A percentile compares a stretch with the other conserved stretches of the same genome.
Evolutionary conservation across 2,113 vertebrate genomes (phyloP).

Genomic region (Gallinago paraguaiae): DNA sequence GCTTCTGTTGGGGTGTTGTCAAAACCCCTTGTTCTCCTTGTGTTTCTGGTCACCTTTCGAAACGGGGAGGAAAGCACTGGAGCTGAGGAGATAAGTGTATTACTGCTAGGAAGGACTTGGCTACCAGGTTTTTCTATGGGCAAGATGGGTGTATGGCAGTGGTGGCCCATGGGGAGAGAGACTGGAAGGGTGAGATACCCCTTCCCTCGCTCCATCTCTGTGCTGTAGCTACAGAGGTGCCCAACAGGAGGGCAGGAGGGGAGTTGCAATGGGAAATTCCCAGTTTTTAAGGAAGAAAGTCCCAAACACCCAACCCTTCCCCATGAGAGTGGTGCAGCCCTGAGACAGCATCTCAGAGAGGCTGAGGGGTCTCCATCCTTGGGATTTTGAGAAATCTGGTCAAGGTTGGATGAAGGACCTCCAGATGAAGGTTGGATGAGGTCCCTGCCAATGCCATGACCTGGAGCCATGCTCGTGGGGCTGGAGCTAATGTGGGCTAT

Average conservation of each 20-base stretch:
- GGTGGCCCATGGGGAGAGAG: background rate
- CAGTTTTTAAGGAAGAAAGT: background rate
- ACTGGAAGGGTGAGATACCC: background rate
- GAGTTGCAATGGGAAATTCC: background rate
- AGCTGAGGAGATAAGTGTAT: background rate
- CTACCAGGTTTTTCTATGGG: fast-evolving
- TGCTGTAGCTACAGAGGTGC: background rate
- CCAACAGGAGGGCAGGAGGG: background rate
- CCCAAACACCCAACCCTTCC: background rate
- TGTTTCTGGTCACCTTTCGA: background rate
- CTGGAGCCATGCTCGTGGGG: background rate
- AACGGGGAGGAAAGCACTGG: background rate
- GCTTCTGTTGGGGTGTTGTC: fast-evolving
- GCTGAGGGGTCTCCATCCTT: background rate
- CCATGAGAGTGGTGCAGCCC: background rate
- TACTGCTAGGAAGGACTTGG: background rate
- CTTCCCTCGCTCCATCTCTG: background rate
- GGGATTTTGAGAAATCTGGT: background rate
- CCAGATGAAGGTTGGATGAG: background rate
- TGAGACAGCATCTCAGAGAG: background rate
- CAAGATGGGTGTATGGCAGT: background rate
- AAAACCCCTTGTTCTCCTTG: background rate
- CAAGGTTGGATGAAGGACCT: background rate
- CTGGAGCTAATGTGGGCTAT: fast-evolving
- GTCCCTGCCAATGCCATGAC: no score